These are phyloP conservation scores for Rousettus leschenaultii DNA, from an alignment of 2,113 vertebrate species.

Conservation along the genomic window DNA sequence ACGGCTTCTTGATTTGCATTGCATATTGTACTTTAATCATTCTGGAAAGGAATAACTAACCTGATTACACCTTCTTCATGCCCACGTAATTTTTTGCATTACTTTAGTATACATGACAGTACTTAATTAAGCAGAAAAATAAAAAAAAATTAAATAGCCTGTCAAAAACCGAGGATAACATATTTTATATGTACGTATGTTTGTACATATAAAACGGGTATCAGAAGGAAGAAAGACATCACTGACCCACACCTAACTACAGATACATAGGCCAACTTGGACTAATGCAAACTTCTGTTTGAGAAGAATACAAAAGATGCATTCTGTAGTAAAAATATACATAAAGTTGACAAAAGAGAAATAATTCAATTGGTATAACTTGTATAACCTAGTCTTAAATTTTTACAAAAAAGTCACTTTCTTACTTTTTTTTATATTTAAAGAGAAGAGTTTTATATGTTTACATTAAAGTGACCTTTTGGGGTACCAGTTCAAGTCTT, in stretches of 20 bases:
- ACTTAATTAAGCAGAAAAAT: constrained; percentile 23
- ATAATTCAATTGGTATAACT: background rate
- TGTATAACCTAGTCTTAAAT: constrained; percentile 4
- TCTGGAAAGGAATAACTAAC: constrained; percentile 27
- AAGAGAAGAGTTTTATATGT: constrained; percentile 16
- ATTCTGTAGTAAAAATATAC: background rate
- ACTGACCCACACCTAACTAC: background rate
- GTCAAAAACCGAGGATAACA: constrained; percentile 19
- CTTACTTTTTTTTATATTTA: background rate
- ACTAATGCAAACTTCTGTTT: constrained; percentile 2
- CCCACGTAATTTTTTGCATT: background rate
- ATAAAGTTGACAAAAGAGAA: background rate
- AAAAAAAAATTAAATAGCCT: background rate
- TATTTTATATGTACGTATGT: background rate
- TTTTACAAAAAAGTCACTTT: background rate
- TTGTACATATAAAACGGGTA: background rate
- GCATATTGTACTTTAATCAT: background rate
- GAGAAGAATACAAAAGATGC: background rate
- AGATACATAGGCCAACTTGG: background rate
- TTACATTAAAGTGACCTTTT: constrained; percentile 28
- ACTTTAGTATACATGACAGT: background rate
- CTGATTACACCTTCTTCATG: background rate
- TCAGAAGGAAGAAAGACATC: background rate
- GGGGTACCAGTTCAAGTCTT: background rate
- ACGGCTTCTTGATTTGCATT: background rate